Evolutionary conservation across 2,113 vertebrate species (phyloP).

Genomic region (Fulmarus glacialis): DNA sequence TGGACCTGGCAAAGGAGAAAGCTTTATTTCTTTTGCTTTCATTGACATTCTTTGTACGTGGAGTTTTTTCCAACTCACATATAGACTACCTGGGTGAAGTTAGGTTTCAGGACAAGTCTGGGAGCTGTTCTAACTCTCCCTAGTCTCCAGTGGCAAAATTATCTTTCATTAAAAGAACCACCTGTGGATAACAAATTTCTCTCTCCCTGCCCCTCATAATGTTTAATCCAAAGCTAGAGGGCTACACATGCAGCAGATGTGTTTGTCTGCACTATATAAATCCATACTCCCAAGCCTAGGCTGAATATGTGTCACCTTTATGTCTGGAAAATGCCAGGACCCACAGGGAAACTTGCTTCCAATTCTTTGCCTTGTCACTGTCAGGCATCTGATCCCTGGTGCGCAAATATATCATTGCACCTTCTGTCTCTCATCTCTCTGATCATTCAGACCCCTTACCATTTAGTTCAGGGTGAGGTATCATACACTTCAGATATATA

Average conservation of each 20-base stretch:
- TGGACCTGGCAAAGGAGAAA: background rate
- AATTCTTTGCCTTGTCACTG: background rate
- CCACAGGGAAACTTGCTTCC: background rate
- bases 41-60: background rate
- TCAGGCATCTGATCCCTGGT: background rate
- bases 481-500: background rate
- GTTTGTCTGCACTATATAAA: conserved; percentile 66
- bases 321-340: conserved; percentile 41
- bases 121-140: background rate
- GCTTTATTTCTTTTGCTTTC: background rate
- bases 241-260: conserved; percentile 45
- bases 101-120: background rate
- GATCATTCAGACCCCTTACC: background rate
- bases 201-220: background rate
- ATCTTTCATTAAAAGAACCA: background rate
- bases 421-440: conserved; percentile 25
- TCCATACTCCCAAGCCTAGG: background rate
- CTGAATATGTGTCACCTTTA: conserved; percentile 47
- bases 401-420: background rate
- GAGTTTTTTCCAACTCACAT: background rate
- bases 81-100: background rate
- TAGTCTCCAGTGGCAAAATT: background rate
- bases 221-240: background rate
- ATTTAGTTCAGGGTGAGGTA: background rate
- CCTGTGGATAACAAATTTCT: background rate